Evolutionary conservation across 2,888 invertebrate genomes (phyloP), one percentile per base, ranked within the genome.

Genomic region (Drosophila anomelani): DNA sequence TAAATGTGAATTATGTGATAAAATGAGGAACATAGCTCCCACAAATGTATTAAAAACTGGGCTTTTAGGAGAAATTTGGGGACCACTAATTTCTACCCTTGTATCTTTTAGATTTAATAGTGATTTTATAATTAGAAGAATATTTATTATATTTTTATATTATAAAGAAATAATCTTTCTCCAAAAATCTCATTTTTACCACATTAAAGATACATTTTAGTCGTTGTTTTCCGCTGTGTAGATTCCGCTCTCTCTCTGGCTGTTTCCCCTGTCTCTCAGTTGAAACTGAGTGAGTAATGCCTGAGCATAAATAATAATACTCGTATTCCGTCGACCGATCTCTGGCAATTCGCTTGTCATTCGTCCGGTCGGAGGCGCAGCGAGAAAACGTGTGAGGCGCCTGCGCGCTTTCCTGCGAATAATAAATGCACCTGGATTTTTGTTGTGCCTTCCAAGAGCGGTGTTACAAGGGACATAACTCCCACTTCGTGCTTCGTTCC

Each of bases 371-470:
- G 87, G 75, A 78, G 72, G 77, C 79, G 81, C 70, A 84, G 78
- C 77, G 55, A 73, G 74, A 59, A 71, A 77, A 88, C 85, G 85
- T 88, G 81, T 77, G 76, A 75, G 75, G 79, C 88, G 88, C 87
- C 77, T 84, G 88, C 87, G 89, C 88, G 88, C 87, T 85, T 66
- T 75, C 74, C 73, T 74, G 76, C 39, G 41, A 59, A 41, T 15
- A 55, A 39, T 44, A 20, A 51, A 36, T 67, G 43, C 75, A 66
- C 64, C 64, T 66, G 64, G 64, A 64, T 41, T 57, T 54, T 17
- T 46, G 47, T 47, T 43, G 20, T 38, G 20, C 51, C 64, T 44
- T 46, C 39, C 47, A 59, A 51, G 44, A 51, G 44, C 39, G 32
- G 56, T 23, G 32, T 32, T 29, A 53, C 41, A 51, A 23, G 38